These are phyloP conservation scores for Lutjanus campechanus DNA, from an alignment of 2,797 vertebrate genomes.

Conservation along the genomic window DNA sequence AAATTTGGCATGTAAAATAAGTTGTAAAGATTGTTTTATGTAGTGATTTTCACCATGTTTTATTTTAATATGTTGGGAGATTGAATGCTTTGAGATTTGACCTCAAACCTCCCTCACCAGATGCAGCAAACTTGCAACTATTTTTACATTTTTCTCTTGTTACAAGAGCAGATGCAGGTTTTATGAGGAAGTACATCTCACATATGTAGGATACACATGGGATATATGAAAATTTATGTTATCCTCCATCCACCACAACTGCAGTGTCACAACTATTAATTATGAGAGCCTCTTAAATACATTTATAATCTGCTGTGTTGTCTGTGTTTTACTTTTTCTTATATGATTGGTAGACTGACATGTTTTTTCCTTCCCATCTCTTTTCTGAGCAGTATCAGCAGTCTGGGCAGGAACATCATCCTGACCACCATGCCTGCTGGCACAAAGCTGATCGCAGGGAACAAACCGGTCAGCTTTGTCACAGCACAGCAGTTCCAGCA, in stretches of 20 bases:
- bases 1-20: neutral
- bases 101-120: too few species aligned
- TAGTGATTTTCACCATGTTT: neutral
- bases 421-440: constrained; percentile 98
- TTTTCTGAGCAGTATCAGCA: constrained; percentile 87
- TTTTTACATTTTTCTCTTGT: neutral
- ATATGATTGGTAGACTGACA: neutral
- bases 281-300: neutral
- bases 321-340: neutral
- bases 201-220: too few species aligned
- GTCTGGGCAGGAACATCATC: constrained; percentile 97
- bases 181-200: too few species aligned
- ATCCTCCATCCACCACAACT: neutral
- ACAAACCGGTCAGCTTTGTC: constrained; percentile 98
- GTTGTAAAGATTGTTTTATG: neutral
- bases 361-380: neutral
- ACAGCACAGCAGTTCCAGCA: constrained; percentile 98
- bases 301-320: neutral
- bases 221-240: too few species aligned
- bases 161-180: too few species aligned
- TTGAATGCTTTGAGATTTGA: neutral
- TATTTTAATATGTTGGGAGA: neutral
- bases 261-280: neutral
- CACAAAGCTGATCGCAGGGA: constrained; percentile 96
- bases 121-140: too few species aligned